Conservation (phyloP, 2,113 vertebrate genomes). For the Muntiacus muntjak region DNA sequence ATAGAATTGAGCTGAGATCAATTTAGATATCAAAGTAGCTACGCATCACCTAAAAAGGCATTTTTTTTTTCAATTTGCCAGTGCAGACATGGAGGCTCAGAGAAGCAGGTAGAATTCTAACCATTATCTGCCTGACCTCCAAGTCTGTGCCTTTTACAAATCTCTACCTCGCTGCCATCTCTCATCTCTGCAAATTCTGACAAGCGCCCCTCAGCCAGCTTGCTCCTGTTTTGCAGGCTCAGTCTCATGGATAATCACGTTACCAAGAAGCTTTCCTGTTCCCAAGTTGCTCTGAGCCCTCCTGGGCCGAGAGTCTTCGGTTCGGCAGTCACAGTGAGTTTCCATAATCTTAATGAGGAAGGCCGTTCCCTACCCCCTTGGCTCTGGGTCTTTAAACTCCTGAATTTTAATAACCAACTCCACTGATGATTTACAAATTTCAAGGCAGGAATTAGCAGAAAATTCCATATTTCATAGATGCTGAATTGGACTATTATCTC, state of each 20-base stretch:
- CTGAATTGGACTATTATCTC: conserved; percentile 78
- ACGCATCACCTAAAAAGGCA: not conserved
- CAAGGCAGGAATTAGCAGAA: conserved; percentile 78
- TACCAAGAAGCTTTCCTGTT: not conserved
- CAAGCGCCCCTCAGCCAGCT: not conserved
- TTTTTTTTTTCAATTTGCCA: not conserved
- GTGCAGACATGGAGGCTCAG: not conserved
- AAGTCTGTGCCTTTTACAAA: not conserved
- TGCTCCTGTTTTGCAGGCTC: not conserved
- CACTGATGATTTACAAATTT: conserved; percentile 74
- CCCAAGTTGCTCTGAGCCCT: not conserved
- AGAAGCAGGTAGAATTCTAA: not conserved
- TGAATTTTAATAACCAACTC: conserved; percentile 70
- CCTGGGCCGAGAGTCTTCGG: not conserved
- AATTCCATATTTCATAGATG: conserved; percentile 74
- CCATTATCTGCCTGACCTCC: not conserved
- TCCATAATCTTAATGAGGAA: conserved; percentile 60
- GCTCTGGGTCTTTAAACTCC: conserved; percentile 51
- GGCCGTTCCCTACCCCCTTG: not conserved
- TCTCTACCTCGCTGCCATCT: not conserved
- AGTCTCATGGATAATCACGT: not conserved
- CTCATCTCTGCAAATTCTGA: conserved; percentile 6
- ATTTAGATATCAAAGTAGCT: not conserved
- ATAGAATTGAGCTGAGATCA: not conserved
- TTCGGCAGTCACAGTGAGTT: not conserved